phyloP scores from a whole-genome alignment of 1,140 invertebrate species.

The Scylla paramamosain region DNA sequence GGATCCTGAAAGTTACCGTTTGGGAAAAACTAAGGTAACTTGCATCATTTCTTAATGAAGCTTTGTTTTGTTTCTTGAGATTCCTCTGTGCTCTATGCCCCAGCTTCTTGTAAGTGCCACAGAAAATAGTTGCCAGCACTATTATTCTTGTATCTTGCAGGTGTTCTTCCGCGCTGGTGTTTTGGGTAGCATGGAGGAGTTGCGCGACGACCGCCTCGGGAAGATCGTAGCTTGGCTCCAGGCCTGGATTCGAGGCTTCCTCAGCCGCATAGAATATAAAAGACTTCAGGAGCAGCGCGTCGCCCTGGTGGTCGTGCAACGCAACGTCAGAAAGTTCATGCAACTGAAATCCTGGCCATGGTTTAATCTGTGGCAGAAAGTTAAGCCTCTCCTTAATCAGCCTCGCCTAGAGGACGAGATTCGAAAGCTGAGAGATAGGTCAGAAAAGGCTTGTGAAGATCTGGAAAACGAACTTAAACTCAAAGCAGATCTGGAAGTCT shows the following conservation, averaged over 20 bases:
- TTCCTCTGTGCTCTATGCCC: background rate
- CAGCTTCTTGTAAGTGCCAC: no score
- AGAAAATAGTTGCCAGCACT: background rate
- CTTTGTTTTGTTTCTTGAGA: background rate
- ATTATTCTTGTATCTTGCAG: background rate
- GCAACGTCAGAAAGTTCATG: conserved; percentile 99
- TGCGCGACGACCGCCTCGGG: conserved; percentile 79
- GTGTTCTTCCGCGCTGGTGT: conserved; percentile 72
- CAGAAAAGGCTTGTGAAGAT: conserved; percentile 40
- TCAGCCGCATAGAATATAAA: conserved; percentile 95
- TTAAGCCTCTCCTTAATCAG: conserved; percentile 99
- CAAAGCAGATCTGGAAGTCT: conserved; percentile 40
- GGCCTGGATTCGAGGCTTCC: conserved; percentile 91
- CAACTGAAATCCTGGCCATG: conserved; percentile 99
- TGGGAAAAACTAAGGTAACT: conserved; percentile 84
- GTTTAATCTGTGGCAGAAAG: conserved; percentile 99
- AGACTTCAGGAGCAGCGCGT: conserved; percentile 96
- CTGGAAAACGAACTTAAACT: conserved; percentile 46
- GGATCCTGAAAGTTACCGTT: conserved; percentile 83
- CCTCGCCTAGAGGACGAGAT: conserved; percentile 89
- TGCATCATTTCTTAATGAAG: background rate
- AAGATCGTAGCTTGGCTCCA: conserved; percentile 99
- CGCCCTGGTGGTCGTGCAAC: conserved; percentile 97
- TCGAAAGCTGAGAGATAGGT: background rate
- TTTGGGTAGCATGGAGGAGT: conserved; percentile 57